A percentile compares a stretch with the other conserved stretches of the same genome.
Conservation (phyloP, 2,113 vertebrate species). For the Macroglossus sobrinus region DNA sequence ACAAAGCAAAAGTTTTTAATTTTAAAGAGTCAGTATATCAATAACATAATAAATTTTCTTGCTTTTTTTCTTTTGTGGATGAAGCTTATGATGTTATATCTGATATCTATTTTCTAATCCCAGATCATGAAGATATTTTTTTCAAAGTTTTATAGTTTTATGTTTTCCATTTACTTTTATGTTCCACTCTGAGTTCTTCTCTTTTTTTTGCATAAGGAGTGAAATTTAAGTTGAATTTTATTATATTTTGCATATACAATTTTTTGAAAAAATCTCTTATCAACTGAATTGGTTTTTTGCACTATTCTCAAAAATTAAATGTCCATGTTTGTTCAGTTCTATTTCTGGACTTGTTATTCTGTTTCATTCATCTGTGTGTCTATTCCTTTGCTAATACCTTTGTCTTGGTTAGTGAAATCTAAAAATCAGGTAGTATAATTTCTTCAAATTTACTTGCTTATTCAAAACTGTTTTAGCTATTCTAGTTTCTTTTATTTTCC, state of each 20-base stretch:
- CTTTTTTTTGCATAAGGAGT: not conserved
- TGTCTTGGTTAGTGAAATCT: not conserved
- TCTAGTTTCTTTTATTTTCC: not conserved
- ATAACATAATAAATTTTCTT: too few species aligned
- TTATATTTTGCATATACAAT: not conserved
- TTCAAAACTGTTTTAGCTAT: not conserved
- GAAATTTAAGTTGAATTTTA: not conserved
- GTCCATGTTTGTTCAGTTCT: not conserved
- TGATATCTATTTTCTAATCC: not conserved
- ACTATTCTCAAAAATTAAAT: not conserved
- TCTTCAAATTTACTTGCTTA: not conserved
- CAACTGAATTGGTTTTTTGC: not conserved
- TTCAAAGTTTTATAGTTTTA: not conserved
- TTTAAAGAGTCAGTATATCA: not conserved
- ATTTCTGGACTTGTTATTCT: not conserved
- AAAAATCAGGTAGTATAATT: not conserved
- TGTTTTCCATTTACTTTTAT: not conserved
- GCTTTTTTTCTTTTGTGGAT: not conserved
- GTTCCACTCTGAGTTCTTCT: not conserved
- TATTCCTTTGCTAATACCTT: not conserved
- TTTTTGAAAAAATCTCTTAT: not conserved
- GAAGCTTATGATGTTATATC: not conserved
- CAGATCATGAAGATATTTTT: not conserved
- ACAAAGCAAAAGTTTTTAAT: not conserved
- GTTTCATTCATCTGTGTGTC: not conserved